These are phyloP conservation scores for Margaritifera margaritifera DNA, from an alignment of 2,888 invertebrate genomes.

Conservation along the genomic window DNA sequence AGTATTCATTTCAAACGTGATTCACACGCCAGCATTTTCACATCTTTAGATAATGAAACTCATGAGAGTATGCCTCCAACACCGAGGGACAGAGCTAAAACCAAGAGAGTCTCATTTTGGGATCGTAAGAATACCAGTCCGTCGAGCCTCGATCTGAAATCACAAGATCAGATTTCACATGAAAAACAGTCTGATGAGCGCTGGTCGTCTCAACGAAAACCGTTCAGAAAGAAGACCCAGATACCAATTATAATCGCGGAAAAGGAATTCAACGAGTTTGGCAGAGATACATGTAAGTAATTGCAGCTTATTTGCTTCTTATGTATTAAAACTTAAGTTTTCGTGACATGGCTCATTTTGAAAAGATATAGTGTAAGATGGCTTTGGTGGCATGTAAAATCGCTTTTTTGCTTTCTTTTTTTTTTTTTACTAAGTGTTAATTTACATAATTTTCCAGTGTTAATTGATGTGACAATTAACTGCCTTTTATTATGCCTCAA, in stretches of 20 bases:
- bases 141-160: conserved; percentile 21
- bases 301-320: not conserved
- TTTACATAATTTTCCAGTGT: too few relatives aligned
- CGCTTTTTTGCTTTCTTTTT: too few relatives aligned
- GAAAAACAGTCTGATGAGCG: not conserved
- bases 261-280: conserved; percentile 31
- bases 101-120: not conserved
- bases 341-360: too few relatives aligned
- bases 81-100: not conserved
- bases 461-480: too few relatives aligned
- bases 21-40: too few relatives aligned
- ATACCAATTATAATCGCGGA: conserved; percentile 22
- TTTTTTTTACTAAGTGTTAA: too few relatives aligned
- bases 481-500: too few relatives aligned
- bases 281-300: conserved; percentile 26
- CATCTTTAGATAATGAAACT: too few relatives aligned
- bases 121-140: conserved; percentile 9
- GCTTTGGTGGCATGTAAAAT: too few relatives aligned
- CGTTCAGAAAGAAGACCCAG: conserved; percentile 4
- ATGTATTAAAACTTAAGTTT: not conserved
- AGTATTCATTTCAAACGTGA: too few relatives aligned
- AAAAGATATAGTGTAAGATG: too few relatives aligned
- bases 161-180: not conserved
- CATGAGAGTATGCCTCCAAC: too few relatives aligned
- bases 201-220: not conserved